phyloP scores from a whole-genome alignment of 2,888 invertebrate genomes.

The Trachelus stipa region DNA sequence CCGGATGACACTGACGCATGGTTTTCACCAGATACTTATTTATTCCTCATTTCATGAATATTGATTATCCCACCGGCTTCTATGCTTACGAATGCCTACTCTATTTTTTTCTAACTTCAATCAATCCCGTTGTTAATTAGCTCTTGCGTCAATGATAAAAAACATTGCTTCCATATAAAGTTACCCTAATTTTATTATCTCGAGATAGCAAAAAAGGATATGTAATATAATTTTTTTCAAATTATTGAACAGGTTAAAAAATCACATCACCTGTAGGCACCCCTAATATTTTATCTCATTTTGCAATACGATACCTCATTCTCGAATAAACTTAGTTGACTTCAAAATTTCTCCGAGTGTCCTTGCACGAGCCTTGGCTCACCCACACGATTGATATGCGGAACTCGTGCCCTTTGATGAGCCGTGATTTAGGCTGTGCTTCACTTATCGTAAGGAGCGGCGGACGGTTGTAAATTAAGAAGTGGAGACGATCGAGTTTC shows the following conservation, averaged over 20 bases:
- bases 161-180: not conserved
- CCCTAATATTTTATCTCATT: not conserved
- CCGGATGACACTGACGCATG: not conserved
- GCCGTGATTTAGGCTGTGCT: constrained; percentile 28
- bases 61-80: not conserved
- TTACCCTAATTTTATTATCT: not conserved
- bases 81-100: not conserved
- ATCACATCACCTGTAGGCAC: not conserved
- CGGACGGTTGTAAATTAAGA: constrained; percentile 41
- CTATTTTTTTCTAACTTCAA: not conserved
- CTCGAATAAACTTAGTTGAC: not conserved
- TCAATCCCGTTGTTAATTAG: not conserved
- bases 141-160: not conserved
- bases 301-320: not conserved
- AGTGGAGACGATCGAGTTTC: constrained; percentile 9
- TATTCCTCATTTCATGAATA: not conserved
- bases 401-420: constrained; percentile 31
- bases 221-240: not conserved
- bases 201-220: not conserved
- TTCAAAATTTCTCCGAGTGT: not conserved
- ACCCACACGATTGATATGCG: constrained; percentile 40
- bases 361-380: not conserved
- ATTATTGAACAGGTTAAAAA: not conserved
- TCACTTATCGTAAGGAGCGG: constrained; percentile 40
- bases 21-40: not conserved